Evolutionary conservation across 2,797 vertebrate genomes (phyloP).

Genomic region (Sebastes cheni): DNA sequence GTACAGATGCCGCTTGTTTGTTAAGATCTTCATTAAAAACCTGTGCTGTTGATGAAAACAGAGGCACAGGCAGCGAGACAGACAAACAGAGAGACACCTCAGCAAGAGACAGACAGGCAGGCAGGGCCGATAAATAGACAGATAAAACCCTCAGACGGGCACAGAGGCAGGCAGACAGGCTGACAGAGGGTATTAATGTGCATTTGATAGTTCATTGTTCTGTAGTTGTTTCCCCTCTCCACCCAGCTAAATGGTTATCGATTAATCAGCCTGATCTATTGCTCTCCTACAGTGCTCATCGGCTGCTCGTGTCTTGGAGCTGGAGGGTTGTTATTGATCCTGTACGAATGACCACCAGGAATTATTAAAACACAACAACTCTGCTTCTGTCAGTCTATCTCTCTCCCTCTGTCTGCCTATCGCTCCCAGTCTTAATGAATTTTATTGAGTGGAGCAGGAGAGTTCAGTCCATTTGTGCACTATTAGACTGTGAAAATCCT

Average conservation of each 20-base stretch:
- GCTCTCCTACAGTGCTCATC: slow-evolving; percentile 74
- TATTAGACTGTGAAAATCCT: slow-evolving; percentile 69
- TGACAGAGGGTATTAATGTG: slow-evolving; percentile 70
- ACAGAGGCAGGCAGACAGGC: slow-evolving; percentile 53
- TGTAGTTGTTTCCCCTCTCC: slow-evolving; percentile 77
- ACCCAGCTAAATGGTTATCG: slow-evolving; percentile 80
- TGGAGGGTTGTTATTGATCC: slow-evolving; percentile 72
- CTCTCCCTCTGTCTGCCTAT: slow-evolving; percentile 41
- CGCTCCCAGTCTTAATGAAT: slow-evolving; percentile 72
- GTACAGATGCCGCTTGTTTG: slow-evolving; percentile 62
- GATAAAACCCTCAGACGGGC: slow-evolving; percentile 44
- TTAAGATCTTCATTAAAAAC: slow-evolving; percentile 58
- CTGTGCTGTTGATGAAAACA: slow-evolving; percentile 10
- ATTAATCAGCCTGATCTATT: slow-evolving; percentile 80
- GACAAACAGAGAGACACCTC: slow-evolving; percentile 13
- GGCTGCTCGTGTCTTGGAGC: slow-evolving; percentile 68
- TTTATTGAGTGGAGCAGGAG: slow-evolving; percentile 74
- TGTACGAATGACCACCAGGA: slow-evolving; percentile 72
- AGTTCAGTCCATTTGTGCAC: slow-evolving; percentile 76
- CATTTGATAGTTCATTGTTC: slow-evolving; percentile 78
- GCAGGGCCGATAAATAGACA: slow-evolving; percentile 28
- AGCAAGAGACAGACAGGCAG: slow-evolving; percentile 18
- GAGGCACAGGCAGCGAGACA: not conserved
- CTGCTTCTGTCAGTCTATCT: not conserved
- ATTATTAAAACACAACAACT: slow-evolving; percentile 79